Evolutionary conservation across 2,113 vertebrate species (phyloP).

Genomic region (Campylomormyrus tamandua): DNA sequence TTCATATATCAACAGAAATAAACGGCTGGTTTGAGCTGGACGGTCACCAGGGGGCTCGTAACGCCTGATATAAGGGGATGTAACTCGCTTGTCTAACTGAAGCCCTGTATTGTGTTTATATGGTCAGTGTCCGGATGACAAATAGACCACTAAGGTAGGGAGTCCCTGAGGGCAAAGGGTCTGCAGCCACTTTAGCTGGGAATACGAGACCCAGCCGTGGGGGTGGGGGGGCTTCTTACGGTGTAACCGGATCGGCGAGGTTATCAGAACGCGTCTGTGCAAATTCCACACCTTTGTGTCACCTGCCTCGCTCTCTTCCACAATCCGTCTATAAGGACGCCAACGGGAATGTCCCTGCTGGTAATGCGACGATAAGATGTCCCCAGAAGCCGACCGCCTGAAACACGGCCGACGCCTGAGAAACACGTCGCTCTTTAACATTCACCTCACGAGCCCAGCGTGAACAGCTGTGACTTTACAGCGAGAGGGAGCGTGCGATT

Average conservation of each 20-base stretch:
- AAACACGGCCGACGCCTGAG: not conserved
- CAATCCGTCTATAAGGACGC: not conserved
- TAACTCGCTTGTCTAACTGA: not conserved
- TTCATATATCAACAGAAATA: conserved; percentile 1
- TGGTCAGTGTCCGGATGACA: not conserved
- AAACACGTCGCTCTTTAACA: not conserved
- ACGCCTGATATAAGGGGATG: not conserved
- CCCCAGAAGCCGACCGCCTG: not conserved
- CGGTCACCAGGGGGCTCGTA: not conserved
- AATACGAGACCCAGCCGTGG: not conserved
- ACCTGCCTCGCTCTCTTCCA: not conserved
- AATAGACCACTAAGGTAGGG: not conserved
- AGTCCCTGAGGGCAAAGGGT: not conserved
- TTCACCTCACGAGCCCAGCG: not conserved
- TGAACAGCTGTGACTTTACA: not conserved
- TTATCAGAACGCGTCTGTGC: not conserved
- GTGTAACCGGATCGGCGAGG: not conserved
- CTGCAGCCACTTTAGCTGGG: not conserved
- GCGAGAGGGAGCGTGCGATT: not conserved
- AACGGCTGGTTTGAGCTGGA: not conserved
- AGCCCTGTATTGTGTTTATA: not conserved
- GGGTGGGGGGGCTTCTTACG: not conserved
- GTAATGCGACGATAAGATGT: not conserved
- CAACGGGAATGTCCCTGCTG: not conserved
- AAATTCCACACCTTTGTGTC: not conserved